phyloP scores from a whole-genome alignment of 1,140 invertebrate species.

The Papilio polyxenes region DNA sequence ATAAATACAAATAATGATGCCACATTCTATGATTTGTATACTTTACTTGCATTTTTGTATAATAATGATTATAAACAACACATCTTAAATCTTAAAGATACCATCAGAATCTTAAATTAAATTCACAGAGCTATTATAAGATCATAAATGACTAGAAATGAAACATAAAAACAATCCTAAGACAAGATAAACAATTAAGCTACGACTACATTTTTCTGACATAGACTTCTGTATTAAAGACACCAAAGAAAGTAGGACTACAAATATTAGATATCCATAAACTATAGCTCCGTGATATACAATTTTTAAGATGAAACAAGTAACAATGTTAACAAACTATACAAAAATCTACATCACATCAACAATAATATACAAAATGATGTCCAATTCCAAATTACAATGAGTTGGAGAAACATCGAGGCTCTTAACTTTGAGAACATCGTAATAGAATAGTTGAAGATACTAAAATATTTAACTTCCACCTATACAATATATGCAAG shows the following conservation, averaged over 20 bases:
- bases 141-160: slow-evolving; percentile 6
- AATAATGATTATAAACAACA: slow-evolving; percentile 67
- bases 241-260: neutral
- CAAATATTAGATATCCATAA: neutral
- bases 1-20: slow-evolving; percentile 65
- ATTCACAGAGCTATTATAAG: slow-evolving; percentile 45
- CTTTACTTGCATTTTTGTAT: slow-evolving; percentile 59
- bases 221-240: slow-evolving; percentile 4
- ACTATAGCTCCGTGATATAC: neutral
- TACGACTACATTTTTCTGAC: neutral
- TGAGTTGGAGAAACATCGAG: slow-evolving; percentile 21
- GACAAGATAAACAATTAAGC: neutral
- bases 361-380: slow-evolving; percentile 36
- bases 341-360: slow-evolving; percentile 35
- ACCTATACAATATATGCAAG: slow-evolving; percentile 36
- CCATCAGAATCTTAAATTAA: slow-evolving; percentile 45
- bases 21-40: slow-evolving; percentile 70
- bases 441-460: slow-evolving; percentile 16
- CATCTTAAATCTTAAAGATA: slow-evolving; percentile 59
- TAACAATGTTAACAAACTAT: slow-evolving; percentile 21
- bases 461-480: slow-evolving; percentile 26
- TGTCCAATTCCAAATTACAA: slow-evolving; percentile 8
- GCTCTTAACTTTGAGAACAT: neutral
- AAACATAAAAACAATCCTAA: neutral
- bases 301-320: neutral